Base-by-base conservation (phyloP, 2,113 vertebrate species). In the Otus sunia region DNA sequence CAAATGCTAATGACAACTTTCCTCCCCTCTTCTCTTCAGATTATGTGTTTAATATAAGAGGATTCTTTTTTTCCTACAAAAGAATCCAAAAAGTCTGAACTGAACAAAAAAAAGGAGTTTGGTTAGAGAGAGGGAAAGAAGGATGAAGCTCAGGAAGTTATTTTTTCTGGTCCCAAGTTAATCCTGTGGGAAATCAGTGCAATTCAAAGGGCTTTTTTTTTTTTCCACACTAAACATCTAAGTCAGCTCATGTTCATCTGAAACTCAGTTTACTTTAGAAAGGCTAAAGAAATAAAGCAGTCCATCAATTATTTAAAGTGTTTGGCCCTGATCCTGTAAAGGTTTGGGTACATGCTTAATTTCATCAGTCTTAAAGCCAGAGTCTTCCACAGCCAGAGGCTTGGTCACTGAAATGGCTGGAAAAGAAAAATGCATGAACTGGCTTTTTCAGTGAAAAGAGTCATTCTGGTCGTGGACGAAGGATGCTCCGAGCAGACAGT, bases 301-400 rank as follows among this genome's bases (percentile, higher is more conserved):
- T 10, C 87, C 58, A 88, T 93, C 94, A 94, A 81, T 96, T 95
- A 94, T 94, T 95, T 56, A 93, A 92, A 82, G 71, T 10, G 64
- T 64, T 82, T 90, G 87, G 96, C 81, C 90, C 84, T 32, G 39
- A 85, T 85, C 69, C 80, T 90, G 68, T 18, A 55, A 43, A 36
- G n/a, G 26, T 36, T 69, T 50, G 49, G 60, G 21, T 43, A 53
- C 77, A 68, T 3, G 11, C 25, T 96, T 73, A 14, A 86, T 75
- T 67, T 49, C 86, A 72, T 26, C 49, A 49, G 60, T 6, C 76
- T 84, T 37, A 59, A 53, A 86, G 79, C 34, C 26, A 4, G 66
- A 68, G 87, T 29, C 32, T 78, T 74, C 56, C 72, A 23, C 22
- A 39, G 72, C 63, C 84, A 88, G 34, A 37, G 62, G 39, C 43